Evolutionary conservation across 2,797 vertebrate genomes (phyloP).

Genomic region (Tauraco hartlaubi): DNA sequence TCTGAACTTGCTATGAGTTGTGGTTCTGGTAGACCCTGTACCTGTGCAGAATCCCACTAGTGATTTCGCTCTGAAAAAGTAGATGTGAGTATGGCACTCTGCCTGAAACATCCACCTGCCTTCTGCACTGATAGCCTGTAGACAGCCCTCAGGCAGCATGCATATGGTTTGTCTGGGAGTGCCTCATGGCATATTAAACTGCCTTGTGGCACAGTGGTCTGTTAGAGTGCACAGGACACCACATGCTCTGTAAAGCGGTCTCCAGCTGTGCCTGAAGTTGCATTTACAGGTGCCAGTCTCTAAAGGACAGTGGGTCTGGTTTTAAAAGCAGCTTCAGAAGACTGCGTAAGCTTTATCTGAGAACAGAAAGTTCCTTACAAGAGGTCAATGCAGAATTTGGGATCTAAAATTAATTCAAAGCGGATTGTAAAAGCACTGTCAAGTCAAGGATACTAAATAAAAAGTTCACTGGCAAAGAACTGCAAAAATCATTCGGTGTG

Average conservation of each 20-base stretch:
- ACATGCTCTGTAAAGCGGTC: background rate
- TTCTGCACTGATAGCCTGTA: background rate
- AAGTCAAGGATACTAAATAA: background rate
- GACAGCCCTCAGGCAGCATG: background rate
- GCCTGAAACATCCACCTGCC: background rate
- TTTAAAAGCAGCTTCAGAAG: background rate
- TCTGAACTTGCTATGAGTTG: background rate
- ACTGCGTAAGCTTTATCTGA: background rate
- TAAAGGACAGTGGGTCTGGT: background rate
- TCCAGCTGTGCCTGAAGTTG: background rate
- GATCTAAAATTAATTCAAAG: background rate
- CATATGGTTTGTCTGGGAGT: background rate
- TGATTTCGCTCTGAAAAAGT: background rate
- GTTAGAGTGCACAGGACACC: background rate
- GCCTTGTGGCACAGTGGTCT: background rate
- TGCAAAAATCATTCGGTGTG: fast-evolving
- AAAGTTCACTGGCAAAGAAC: background rate
- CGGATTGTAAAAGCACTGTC: background rate
- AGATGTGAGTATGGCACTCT: background rate
- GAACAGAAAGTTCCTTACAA: background rate
- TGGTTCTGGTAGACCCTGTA: background rate
- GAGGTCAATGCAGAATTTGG: background rate
- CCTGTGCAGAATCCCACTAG: background rate
- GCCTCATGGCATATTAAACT: background rate
- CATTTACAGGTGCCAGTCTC: background rate